Conservation (phyloP, 1,140 invertebrate genomes). For the Tribolium castaneum region DNA sequence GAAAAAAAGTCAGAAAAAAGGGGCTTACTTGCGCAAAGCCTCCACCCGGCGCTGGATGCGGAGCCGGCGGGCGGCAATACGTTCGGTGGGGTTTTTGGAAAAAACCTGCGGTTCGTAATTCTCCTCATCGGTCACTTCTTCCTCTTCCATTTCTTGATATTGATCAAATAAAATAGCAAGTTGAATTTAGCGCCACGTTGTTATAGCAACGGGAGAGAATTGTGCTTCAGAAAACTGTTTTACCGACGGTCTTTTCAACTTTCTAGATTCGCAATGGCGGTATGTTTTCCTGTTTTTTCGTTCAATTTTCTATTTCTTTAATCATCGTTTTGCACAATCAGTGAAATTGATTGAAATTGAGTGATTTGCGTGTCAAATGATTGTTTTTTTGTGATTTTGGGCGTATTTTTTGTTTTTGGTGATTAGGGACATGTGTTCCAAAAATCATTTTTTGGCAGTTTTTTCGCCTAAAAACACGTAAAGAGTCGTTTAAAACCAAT, state of each 20-base stretch:
- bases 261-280: conserved; percentile 11
- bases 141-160: conserved; percentile 25
- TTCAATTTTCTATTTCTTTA: conserved; percentile 17
- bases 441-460: not conserved
- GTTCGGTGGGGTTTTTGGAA: conserved; percentile 68
- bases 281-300: conserved; percentile 27
- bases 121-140: conserved; percentile 26
- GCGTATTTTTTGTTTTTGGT: not conserved
- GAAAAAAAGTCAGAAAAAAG: not conserved
- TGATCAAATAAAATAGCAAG: not conserved
- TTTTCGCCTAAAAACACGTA: not conserved
- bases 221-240: not conserved
- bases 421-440: not conserved
- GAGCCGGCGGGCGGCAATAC: conserved; percentile 71
- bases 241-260: not conserved
- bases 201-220: not conserved
- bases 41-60: conserved; percentile 71
- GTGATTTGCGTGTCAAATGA: not conserved
- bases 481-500: not conserved
- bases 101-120: conserved; percentile 54
- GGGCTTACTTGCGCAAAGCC: conserved; percentile 67
- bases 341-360: not conserved
- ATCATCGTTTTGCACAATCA: conserved; percentile 9
- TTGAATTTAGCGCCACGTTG: conserved; percentile 33
- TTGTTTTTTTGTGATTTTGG: not conserved